Evolutionary conservation across 2,113 vertebrate species (phyloP).

Genomic region (Ranitomeya variabilis): DNA sequence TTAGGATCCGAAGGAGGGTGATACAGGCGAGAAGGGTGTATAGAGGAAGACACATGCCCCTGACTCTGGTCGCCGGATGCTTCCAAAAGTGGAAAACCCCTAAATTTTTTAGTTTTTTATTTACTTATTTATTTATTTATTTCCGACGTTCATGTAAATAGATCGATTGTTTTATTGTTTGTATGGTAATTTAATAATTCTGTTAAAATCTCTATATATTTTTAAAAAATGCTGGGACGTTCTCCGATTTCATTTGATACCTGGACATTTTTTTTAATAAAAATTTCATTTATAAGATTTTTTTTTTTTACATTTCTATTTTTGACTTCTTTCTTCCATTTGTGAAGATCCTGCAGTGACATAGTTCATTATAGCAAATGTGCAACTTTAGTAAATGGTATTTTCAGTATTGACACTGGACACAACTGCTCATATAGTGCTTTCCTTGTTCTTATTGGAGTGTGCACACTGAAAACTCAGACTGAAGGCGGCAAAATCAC

Average conservation of each 20-base stretch:
- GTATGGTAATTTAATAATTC: slow-evolving; percentile 29
- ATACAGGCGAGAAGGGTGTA: background rate
- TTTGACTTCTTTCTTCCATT: background rate
- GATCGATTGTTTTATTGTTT: slow-evolving; percentile 6
- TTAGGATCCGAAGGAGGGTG: too few relatives aligned
- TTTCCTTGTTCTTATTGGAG: too few relatives aligned
- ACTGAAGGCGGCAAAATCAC: too few relatives aligned
- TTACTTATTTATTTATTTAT: slow-evolving; percentile 25
- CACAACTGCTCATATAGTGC: too few relatives aligned
- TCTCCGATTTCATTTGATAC: slow-evolving; percentile 20
- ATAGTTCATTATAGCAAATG: background rate
- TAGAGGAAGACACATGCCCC: background rate
- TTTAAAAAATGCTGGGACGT: slow-evolving; percentile 25
- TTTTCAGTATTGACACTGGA: too few relatives aligned
- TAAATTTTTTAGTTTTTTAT: background rate
- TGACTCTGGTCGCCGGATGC: background rate
- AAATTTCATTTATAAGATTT: slow-evolving; percentile 29
- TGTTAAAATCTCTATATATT: slow-evolving; percentile 33
- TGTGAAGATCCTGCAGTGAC: background rate
- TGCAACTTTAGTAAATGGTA: background rate
- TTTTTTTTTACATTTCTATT: background rate
- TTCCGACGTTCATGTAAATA: slow-evolving; percentile 22
- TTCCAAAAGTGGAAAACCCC: background rate
- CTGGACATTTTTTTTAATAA: slow-evolving; percentile 36
- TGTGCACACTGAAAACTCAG: too few relatives aligned